phyloP scores from a whole-genome alignment of 2,888 invertebrate genomes.

The Epinotia ramella region DNA sequence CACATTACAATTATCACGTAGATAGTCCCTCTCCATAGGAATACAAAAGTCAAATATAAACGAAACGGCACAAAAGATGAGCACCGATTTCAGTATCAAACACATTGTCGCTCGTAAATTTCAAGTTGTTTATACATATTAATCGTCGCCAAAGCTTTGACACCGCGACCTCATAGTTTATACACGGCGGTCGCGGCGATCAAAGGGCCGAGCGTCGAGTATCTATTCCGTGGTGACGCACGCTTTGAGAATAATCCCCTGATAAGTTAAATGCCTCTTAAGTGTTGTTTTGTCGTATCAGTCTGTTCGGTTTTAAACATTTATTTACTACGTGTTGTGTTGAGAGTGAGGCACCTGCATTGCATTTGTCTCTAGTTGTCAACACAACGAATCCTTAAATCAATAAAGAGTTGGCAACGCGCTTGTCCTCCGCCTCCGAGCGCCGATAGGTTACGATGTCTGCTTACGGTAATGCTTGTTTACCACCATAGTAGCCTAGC shows the following conservation, averaged over 20 bases:
- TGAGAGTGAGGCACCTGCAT: too few relatives aligned
- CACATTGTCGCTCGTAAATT: background rate
- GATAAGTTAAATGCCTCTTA: constrained; percentile 19
- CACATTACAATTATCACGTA: background rate
- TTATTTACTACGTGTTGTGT: too few relatives aligned
- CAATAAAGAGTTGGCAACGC: too few relatives aligned
- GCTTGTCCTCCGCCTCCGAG: too few relatives aligned
- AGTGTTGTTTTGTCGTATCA: constrained; percentile 9
- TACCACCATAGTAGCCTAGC: too few relatives aligned
- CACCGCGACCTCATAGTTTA: background rate
- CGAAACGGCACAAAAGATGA: background rate
- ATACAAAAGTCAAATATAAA: background rate
- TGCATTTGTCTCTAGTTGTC: too few relatives aligned
- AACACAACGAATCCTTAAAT: too few relatives aligned
- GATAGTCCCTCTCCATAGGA: too few relatives aligned
- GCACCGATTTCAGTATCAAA: background rate
- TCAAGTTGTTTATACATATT: background rate
- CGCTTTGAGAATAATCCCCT: constrained; percentile 17
- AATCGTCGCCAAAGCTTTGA: constrained; percentile 6
- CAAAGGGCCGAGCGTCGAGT: constrained; percentile 4
- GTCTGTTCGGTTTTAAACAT: background rate
- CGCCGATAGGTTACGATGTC: too few relatives aligned
- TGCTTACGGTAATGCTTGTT: too few relatives aligned
- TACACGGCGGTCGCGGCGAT: background rate
- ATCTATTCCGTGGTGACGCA: constrained; percentile 20